Evolutionary conservation across 2,888 invertebrate species (phyloP).

Genomic region (Lithophane leautieri): DNA sequence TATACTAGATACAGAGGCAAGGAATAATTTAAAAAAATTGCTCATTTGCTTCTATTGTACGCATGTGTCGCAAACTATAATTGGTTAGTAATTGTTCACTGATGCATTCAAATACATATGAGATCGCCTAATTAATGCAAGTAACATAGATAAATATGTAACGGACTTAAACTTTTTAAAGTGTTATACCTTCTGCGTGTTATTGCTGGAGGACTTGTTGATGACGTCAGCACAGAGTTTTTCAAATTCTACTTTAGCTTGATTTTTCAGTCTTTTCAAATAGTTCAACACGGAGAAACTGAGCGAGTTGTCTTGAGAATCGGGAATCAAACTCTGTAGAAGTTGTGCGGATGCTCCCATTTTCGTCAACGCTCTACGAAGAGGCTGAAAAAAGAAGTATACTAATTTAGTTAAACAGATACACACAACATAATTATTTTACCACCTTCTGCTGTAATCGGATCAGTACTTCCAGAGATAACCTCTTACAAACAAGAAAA

Average conservation of each 20-base stretch:
- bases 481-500: neutral
- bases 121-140: conserved; percentile 1
- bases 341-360: conserved; percentile 97
- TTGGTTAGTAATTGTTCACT: conserved; percentile 13
- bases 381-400: conserved; percentile 91
- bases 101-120: neutral
- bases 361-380: conserved; percentile 96
- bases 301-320: conserved; percentile 97
- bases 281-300: conserved; percentile 98
- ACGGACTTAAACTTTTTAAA: neutral
- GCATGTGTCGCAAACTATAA: neutral
- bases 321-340: conserved; percentile 96
- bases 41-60: neutral
- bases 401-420: neutral
- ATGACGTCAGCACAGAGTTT: conserved; percentile 95
- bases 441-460: too few species aligned
- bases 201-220: conserved; percentile 90
- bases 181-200: conserved; percentile 85
- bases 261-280: conserved; percentile 98
- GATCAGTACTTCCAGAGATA: neutral
- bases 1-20: neutral
- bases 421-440: neutral
- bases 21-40: conserved; percentile 11
- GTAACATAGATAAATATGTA: neutral
- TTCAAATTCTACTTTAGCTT: conserved; percentile 97